Conservation (phyloP, 2,888 invertebrate genomes). For the Cephus pygmeus region DNA sequence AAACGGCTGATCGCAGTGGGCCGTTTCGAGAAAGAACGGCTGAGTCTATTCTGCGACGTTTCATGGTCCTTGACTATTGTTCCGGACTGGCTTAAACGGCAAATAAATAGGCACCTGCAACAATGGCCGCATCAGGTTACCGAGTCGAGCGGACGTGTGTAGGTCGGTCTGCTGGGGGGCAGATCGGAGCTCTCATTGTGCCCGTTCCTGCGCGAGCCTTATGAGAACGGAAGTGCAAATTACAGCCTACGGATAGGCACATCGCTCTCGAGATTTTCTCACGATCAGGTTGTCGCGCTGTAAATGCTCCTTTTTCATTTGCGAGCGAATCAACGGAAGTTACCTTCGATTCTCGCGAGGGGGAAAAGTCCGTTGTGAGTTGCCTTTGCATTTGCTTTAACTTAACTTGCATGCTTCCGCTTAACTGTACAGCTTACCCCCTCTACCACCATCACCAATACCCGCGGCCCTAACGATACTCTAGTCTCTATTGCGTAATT, state of each 20-base stretch:
- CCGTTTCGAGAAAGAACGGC: constrained; percentile 27
- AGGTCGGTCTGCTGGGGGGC: constrained; percentile 24
- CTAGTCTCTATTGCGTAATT: not conserved
- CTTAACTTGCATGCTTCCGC: not conserved
- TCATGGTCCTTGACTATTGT: constrained; percentile 37
- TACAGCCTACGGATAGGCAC: constrained; percentile 39
- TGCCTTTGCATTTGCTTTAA: not conserved
- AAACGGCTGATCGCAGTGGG: not conserved
- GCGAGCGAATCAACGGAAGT: not conserved
- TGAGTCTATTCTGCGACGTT: constrained; percentile 41
- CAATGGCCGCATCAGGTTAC: constrained; percentile 56
- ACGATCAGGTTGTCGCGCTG: constrained; percentile 44
- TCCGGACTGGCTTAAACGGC: constrained; percentile 27
- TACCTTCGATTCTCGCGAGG: not conserved
- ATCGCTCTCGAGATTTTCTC: constrained; percentile 49
- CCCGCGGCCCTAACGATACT: not conserved
- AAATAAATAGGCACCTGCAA: constrained; percentile 60
- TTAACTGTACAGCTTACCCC: not conserved
- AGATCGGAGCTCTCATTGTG: constrained; percentile 30
- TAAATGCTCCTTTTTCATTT: constrained; percentile 35
- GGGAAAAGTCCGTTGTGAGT: not conserved
- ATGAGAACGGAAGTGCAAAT: constrained; percentile 65
- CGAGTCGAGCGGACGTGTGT: constrained; percentile 18
- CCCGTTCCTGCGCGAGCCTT: constrained; percentile 29
- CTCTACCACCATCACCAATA: no score